Percentiles rank a stretch among this genome's conserved stretches.
These are phyloP conservation scores for Bucorvus abyssinicus DNA, from an alignment of 2,797 vertebrate genomes.

Conservation along the genomic window DNA sequence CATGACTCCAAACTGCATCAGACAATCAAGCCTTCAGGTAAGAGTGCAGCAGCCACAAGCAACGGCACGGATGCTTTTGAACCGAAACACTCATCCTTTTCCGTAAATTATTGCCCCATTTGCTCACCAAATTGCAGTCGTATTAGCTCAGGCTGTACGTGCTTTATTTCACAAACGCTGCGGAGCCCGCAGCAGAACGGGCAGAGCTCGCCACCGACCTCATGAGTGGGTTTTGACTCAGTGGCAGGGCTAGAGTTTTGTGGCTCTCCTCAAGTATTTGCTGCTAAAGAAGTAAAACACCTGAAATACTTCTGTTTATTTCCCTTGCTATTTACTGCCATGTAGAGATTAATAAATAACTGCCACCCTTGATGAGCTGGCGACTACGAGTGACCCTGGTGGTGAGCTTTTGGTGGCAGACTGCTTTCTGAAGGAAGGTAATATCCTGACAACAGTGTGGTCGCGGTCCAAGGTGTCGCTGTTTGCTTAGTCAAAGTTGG, in stretches of 20 bases:
- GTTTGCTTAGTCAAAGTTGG: not conserved
- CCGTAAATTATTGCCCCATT: slow-evolving; percentile 21
- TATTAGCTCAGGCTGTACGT: not conserved
- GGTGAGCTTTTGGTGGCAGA: not conserved
- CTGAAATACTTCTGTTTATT: not conserved
- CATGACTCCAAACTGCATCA: slow-evolving; percentile 10
- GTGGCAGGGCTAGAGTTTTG: not conserved
- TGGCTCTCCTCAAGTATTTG: not conserved
- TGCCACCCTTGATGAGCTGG: not conserved
- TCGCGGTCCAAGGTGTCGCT: not conserved
- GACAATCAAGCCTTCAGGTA: slow-evolving; percentile 46
- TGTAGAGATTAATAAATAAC: not conserved
- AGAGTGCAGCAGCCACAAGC: slow-evolving; percentile 23
- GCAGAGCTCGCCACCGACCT: not conserved
- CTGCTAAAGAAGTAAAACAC: not conserved
- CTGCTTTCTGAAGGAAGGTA: not conserved
- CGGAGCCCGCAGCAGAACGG: not conserved
- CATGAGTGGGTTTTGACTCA: not conserved
- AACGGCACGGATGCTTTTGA: slow-evolving; percentile 7
- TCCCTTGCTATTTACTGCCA: not conserved
- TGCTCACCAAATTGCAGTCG: not conserved
- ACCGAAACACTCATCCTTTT: slow-evolving; percentile 9
- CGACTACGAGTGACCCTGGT: not conserved
- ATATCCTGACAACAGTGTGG: not conserved
- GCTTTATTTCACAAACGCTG: not conserved